These are phyloP conservation scores for Alces alces DNA, from an alignment of 2,113 vertebrate genomes.

Conservation along the genomic window DNA sequence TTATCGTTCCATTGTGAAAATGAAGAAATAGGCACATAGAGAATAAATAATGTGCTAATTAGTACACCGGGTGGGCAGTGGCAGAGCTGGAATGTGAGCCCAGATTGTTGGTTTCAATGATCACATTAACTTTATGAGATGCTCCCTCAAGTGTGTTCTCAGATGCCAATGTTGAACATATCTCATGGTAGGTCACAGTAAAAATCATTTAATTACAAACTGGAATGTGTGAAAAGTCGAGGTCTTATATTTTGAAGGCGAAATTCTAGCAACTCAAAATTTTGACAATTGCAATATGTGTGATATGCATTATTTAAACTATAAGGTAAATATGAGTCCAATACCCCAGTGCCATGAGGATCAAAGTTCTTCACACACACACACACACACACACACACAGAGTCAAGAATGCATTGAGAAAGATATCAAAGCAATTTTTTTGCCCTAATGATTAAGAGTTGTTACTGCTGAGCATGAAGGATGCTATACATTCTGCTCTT, in stretches of 20 bases:
- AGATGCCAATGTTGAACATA: neutral
- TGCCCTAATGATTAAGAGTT: neutral
- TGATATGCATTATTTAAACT: slow-evolving; percentile 70
- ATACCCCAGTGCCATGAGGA: neutral
- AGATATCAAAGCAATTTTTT: neutral
- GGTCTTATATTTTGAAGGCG: neutral
- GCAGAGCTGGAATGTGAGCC: neutral
- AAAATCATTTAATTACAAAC: slow-evolving; percentile 26
- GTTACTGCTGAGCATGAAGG: neutral
- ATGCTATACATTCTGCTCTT: neutral
- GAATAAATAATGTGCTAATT: neutral
- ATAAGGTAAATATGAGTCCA: slow-evolving; percentile 55
- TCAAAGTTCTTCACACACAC: neutral
- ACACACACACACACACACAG: neutral
- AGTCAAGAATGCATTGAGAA: neutral
- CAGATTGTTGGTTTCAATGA: neutral
- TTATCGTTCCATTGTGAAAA: neutral
- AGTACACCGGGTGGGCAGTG: neutral
- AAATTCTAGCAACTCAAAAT: slow-evolving; percentile 43
- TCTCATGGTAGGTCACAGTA: neutral
- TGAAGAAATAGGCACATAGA: neutral
- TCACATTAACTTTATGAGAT: neutral
- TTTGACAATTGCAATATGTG: slow-evolving; percentile 54
- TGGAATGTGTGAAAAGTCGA: neutral
- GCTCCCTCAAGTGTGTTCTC: neutral